Evolutionary conservation across 2,888 invertebrate species (phyloP).

Genomic region (Cyaniris semiargus): DNA sequence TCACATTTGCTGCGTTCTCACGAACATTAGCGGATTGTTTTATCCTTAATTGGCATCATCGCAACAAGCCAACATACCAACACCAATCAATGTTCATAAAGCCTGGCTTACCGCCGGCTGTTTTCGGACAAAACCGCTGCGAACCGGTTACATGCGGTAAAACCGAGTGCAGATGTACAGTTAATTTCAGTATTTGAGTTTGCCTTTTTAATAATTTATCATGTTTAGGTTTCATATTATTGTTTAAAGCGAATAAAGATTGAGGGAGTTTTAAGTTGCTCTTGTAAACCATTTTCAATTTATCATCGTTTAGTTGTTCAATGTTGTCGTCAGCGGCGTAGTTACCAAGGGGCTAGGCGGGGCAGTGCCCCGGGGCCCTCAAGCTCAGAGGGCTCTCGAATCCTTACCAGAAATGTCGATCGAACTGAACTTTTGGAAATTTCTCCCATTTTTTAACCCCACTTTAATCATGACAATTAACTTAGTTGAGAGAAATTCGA

Average conservation of each 20-base stretch:
- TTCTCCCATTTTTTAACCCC: too few relatives aligned
- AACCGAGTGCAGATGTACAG: not conserved
- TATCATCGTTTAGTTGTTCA: not conserved
- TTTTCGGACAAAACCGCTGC: slow-evolving; percentile 16
- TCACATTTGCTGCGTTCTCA: slow-evolving; percentile 30
- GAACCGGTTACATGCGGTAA: slow-evolving; percentile 7
- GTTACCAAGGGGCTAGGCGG: too few relatives aligned
- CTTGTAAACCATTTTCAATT: not conserved
- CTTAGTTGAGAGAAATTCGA: too few relatives aligned
- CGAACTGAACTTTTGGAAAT: not conserved
- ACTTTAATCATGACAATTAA: too few relatives aligned
- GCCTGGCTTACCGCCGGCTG: slow-evolving; percentile 38
- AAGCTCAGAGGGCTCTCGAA: too few relatives aligned
- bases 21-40: slow-evolving; percentile 41
- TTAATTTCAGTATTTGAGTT: not conserved
- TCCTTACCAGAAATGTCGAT: too few relatives aligned
- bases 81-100: slow-evolving; percentile 57
- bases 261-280: not conserved
- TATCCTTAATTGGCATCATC: slow-evolving; percentile 43
- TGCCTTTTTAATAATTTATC: not conserved
- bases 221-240: not conserved
- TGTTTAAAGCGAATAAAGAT: not conserved
- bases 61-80: slow-evolving; percentile 46
- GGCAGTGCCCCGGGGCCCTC: too few relatives aligned
- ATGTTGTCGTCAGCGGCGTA: not conserved